Percentiles rank a stretch among this genome's conserved stretches.
These are phyloP conservation scores for Amia ocellicauda DNA, from an alignment of 2,113 vertebrate genomes.

Conservation along the genomic window DNA sequence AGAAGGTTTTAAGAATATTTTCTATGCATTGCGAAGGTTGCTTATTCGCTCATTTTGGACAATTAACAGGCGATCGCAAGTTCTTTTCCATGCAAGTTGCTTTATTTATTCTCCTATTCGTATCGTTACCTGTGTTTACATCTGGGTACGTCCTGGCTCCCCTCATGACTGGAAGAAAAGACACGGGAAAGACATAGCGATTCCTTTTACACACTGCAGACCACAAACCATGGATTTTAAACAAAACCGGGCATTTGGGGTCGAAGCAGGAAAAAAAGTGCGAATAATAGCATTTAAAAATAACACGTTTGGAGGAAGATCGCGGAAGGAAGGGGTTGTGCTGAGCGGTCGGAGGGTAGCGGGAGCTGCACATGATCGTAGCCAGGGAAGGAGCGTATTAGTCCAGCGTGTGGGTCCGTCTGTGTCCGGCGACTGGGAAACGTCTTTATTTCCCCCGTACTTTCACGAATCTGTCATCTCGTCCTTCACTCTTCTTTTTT, in stretches of 20 bases:
- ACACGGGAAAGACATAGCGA: constrained; percentile 57
- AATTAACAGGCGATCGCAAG: constrained; percentile 48
- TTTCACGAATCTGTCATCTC: constrained; percentile 48
- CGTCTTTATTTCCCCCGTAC: constrained; percentile 38
- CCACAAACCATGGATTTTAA: constrained; percentile 55
- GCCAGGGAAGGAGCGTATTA: constrained; percentile 63
- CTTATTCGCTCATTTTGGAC: constrained; percentile 42
- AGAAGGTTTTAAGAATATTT: constrained; percentile 45
- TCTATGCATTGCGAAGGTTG: constrained; percentile 45
- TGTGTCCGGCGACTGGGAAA: constrained; percentile 50
- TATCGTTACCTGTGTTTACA: constrained; percentile 77
- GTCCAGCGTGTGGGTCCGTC: constrained; percentile 70
- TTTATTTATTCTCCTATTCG: constrained; percentile 53
- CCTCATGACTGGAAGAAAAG: constrained; percentile 67
- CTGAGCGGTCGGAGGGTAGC: constrained; percentile 52
- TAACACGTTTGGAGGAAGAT: constrained; percentile 50
- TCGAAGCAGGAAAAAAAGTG: constrained; percentile 35
- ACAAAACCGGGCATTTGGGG: constrained; percentile 49
- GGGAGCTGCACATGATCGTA: constrained; percentile 60
- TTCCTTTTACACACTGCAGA: constrained; percentile 54
- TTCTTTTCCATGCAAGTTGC: constrained; percentile 61
- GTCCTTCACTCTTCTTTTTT: constrained; percentile 32
- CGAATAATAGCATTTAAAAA: constrained; percentile 46
- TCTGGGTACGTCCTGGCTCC: constrained; percentile 70
- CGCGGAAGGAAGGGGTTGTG: constrained; percentile 37